Evolutionary conservation across 1,140 invertebrate genomes (phyloP), one percentile per base, ranked within the genome.

Genomic region (Eueides isabella): DNA sequence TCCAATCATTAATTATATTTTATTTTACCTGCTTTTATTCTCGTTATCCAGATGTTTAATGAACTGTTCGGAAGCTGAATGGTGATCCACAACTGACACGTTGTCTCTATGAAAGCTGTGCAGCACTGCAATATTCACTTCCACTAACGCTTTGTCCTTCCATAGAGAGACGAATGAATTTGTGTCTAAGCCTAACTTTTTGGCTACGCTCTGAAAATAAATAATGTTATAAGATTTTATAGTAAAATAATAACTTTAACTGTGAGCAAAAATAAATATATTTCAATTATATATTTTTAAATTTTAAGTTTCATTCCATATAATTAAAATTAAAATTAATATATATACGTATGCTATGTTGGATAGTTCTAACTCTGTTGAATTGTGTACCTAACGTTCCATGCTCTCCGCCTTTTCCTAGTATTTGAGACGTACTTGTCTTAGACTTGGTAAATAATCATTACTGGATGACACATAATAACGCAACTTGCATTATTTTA

Each of bases 11-110:
- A n/a, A n/a, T n/a, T n/a, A n/a, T n/a, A n/a, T n/a, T n/a, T n/a
- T n/a, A 44, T 70, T 0, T 89, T 83, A 95, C 92, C 98, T 94
- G 62, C 98, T 92, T 81, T 96, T 95, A 82, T 96, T 95, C 88
- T 99, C 98, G 86, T 98, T 99, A 83, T 98, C 97, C 85, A 98
- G 95, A 93, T 98, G 98, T 85, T 98, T 98, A 95, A 99, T 98
- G 86, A 99, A 99, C 38, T 97, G 97, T 88, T 99, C 98, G 0
- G 97, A 96, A 9, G 98, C 98, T 0, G 98, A 97, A 83, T 99
- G 98, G 90, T 99, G 98, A 92, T 99, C 98, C 5, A 98, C 97
- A 76, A 99, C 98, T 2, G 98, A 98, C 1, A 98, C 97, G 74
- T 97, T 97, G 62, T 95, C 95, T 80, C 95, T 96, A 92, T 98